Conservation (phyloP, 2,888 invertebrate genomes). For the Acleris holmiana region DNA sequence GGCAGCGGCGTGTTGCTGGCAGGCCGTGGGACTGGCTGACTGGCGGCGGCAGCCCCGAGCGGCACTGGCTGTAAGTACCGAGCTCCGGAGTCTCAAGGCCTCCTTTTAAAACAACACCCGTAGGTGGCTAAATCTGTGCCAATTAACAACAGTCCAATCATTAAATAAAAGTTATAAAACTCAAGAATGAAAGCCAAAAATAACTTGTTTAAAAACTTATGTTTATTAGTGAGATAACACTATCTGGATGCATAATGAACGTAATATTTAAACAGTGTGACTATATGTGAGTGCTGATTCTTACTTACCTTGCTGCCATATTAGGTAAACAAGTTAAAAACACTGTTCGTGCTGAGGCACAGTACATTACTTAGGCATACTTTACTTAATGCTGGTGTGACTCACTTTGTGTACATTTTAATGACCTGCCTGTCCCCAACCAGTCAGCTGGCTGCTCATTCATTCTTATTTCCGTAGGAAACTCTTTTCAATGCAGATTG, state of each 20-base stretch:
- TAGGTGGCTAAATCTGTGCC: constrained; percentile 28
- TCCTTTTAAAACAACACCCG: constrained; percentile 5
- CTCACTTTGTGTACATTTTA: constrained; percentile 7
- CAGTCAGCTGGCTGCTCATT: too few relatives aligned
- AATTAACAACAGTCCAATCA: constrained; percentile 17
- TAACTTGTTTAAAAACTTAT: constrained; percentile 28
- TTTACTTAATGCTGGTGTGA: constrained; percentile 9
- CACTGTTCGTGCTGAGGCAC: constrained; percentile 11
- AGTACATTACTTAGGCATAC: constrained; percentile 27
- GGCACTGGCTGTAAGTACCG: constrained; percentile 13
- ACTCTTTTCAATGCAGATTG: too few relatives aligned
- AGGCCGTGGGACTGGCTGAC: constrained; percentile 7
- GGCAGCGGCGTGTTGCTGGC: constrained; percentile 29
- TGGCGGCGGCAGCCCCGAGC: constrained; percentile 7
- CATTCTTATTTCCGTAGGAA: too few relatives aligned
- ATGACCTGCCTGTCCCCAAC: too few relatives aligned
- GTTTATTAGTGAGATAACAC: constrained; percentile 33
- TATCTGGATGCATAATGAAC: constrained; percentile 34
- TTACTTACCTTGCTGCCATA: constrained; percentile 29
- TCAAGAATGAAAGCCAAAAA: not conserved
- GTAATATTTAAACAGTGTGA: constrained; percentile 30
- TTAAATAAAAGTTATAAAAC: constrained; percentile 19
- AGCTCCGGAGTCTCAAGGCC: not conserved
- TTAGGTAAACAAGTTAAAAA: constrained; percentile 18
- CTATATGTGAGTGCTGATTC: constrained; percentile 19